Evolutionary conservation across 2,113 vertebrate genomes (phyloP).

Genomic region (Sturnira hondurensis): DNA sequence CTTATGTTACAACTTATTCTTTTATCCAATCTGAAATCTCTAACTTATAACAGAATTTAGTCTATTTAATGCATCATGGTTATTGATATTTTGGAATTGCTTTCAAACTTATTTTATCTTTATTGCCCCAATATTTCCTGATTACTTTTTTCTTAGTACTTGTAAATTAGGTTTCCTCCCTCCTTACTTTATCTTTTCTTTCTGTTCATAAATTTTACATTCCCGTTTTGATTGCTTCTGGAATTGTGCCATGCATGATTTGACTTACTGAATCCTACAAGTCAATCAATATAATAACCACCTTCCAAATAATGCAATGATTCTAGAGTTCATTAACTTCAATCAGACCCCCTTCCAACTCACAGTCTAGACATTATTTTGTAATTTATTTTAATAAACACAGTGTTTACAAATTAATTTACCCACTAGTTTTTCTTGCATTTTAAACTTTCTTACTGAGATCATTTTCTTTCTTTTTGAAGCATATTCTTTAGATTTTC

Average conservation of each 20-base stretch:
- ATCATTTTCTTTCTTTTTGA: not conserved
- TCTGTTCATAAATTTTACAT: not conserved
- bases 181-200: not conserved
- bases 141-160: not conserved
- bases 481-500: not conserved
- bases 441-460: not conserved
- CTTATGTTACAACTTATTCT: not conserved
- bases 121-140: not conserved
- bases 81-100: not conserved
- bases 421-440: not conserved
- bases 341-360: not conserved
- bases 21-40: not conserved
- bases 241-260: not conserved
- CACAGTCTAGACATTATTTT: not conserved
- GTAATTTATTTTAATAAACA: not conserved
- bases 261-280: not conserved
- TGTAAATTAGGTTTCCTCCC: not conserved
- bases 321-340: not conserved
- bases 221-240: not conserved
- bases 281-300: not conserved
- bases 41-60: not conserved
- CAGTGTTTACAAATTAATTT: not conserved
- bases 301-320: not conserved
- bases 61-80: not conserved
- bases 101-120: not conserved